phyloP scores from a whole-genome alignment of 2,113 vertebrate species.

The Microtus oregoni region DNA sequence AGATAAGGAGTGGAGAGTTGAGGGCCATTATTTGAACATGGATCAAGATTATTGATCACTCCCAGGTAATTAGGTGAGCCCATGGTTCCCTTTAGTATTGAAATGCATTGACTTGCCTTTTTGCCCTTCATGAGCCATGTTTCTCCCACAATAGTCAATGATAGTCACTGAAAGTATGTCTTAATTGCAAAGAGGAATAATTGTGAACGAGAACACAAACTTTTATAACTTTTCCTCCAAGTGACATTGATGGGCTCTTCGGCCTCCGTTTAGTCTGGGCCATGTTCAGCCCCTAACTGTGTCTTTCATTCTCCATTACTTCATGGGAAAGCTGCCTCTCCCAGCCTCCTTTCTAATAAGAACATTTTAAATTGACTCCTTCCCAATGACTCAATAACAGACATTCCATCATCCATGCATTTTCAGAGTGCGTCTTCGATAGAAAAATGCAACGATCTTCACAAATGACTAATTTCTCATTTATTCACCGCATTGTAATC shows the following conservation, averaged over 20 bases:
- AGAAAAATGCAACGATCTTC: background rate
- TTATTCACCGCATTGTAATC: conserved; percentile 26
- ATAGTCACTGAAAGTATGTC: background rate
- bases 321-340: background rate
- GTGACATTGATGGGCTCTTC: background rate
- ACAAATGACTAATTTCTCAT: background rate
- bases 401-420: background rate
- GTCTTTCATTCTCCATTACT: background rate
- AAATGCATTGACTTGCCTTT: background rate
- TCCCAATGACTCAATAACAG: conserved; percentile 39
- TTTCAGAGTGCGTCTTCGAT: background rate
- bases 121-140: conserved; percentile 26
- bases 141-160: background rate
- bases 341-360: background rate
- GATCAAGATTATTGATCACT: background rate
- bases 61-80: background rate
- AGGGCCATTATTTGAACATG: background rate
- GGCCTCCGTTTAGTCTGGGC: background rate
- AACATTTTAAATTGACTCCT: conserved; percentile 24
- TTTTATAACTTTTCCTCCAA: background rate
- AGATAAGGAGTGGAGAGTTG: background rate
- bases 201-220: background rate
- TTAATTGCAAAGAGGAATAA: background rate
- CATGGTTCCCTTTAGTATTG: background rate
- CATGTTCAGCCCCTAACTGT: background rate